Base-by-base conservation (phyloP, 2,797 vertebrate species). In the Melanotaenia boesemani region DNA sequence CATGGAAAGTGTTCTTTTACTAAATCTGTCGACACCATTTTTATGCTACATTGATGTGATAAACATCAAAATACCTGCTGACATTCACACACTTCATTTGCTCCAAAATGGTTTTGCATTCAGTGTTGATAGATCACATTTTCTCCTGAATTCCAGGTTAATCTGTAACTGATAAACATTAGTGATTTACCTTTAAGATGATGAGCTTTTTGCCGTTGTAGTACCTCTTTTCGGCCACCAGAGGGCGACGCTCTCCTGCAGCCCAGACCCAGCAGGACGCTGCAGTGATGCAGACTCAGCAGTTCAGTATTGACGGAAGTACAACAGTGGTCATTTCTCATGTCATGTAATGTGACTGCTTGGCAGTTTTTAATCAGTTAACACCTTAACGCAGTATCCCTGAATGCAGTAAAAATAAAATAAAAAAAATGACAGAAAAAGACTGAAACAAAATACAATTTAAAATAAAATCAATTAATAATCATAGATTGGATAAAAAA, bases 211-310 rank as follows among this genome's bases (percentile, higher is more conserved):
- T 57, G 3, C 6, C 32, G 13, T 4, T 57, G 64, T 32, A 70
- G 24, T 89, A 11, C 77, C 63, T 66, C 6, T 61, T 5, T 78
- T 64, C 10, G 12, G 22, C 90, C 92, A 92, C 81, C 22, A 89
- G 92, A 74, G 85, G 90, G 87, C 85, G 0, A 20, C 28, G 24
- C 0, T 20, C 7, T 20, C 70, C 67, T 8, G 24, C 69, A 72
- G 55, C 3, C 13, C 39, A 41, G 39, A 41, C 12, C 39, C 39
- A 41, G 7, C 36, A 37, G 36, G 2, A 11, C 9, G 36, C 36
- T 41, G 39, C 39, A 15, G 39, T 5, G 8, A 41, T 41, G 39
- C 39, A 41, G 5, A 12, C 37, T 39, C 37, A 39, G 37, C 37
- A 11, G 39, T 2, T 41, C 39, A 41, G 39, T 15, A 41, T 39